Evolutionary conservation across 2,113 vertebrate genomes (phyloP), one percentile per base, ranked within the genome.

Genomic region (Diglossa brunneiventris): DNA sequence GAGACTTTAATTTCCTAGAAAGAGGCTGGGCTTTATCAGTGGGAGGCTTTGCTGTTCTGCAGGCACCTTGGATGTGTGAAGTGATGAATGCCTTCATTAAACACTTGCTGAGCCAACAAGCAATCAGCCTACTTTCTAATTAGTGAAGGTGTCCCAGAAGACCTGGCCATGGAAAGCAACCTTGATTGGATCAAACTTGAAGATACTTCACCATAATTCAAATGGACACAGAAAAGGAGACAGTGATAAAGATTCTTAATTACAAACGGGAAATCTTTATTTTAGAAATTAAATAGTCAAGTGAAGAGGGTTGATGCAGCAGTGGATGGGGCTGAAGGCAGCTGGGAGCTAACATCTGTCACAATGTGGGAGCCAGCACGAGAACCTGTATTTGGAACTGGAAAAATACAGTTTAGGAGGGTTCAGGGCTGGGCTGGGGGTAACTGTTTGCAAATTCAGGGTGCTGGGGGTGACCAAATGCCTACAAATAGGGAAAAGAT

Each of bases 81-180:
- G 52, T 83, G 83, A 95, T 78, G 30, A 90, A 95, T 83, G 80
- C 56, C 73, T 93, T 95, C 89, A 92, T 96, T 96, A 96, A 83
- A 61, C 35, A 63, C 89, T 87, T 3, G 0, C 64, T 78, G 80
- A 91, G 87, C 64, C 94, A 89, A 89, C 61, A 95, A 96, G 90
- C 53, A 88, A 93, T 73, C 76, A 78, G 44, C 73, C 68, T 74
- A 31, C 69, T 87, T 68, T 33, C 72, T 90, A 93, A 94, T 95
- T 96, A 94, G 70, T 27, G 11, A 55, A 92, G 80, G 83, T 92
- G 86, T 87, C 94, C 81, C 68, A 68, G 76, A 94, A 93, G 86
- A 93, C 56, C 61, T 13, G 5, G 46, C 68, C 33, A 20, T 2
- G 20, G 80, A 89, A 92, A 92, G 69, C 83, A 93, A 77, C 52